phyloP scores from a whole-genome alignment of 2,888 invertebrate species.

The Erannis defoliaria region DNA sequence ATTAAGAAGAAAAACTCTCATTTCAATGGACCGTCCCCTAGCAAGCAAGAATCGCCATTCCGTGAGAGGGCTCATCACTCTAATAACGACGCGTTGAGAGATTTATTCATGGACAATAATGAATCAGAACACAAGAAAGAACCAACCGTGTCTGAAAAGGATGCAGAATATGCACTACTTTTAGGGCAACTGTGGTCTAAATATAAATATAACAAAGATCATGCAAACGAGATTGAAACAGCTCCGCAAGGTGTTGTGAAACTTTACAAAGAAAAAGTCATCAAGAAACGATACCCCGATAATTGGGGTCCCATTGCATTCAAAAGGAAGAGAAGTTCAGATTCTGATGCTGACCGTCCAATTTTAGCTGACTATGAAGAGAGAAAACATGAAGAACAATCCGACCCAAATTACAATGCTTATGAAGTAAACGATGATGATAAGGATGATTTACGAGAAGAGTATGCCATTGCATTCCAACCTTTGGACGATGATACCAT shows the following conservation, averaged over 20 bases:
- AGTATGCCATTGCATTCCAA: conserved; percentile 81
- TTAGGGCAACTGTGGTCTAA: conserved; percentile 87
- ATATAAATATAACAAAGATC: conserved; percentile 79
- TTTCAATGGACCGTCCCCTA: conserved; percentile 50
- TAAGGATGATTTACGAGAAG: conserved; percentile 77
- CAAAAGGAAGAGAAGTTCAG: conserved; percentile 80
- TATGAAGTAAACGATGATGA: conserved; percentile 74
- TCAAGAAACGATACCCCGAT: conserved; percentile 78
- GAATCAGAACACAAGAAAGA: conserved; percentile 68
- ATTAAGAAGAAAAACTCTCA: conserved; percentile 80
- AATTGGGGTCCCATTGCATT: conserved; percentile 85
- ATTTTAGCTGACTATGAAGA: conserved; percentile 65
- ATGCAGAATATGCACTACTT: conserved; percentile 84
- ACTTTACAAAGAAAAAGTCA: conserved; percentile 78
- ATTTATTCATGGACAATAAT: conserved; percentile 73
- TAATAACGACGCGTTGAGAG: conserved; percentile 74
- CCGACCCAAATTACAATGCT: conserved; percentile 67
- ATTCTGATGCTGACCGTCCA: conserved; percentile 60
- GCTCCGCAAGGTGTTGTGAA: conserved; percentile 78
- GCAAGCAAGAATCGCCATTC: conserved; percentile 75
- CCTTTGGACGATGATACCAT: conserved; percentile 77
- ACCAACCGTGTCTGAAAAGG: conserved; percentile 69
- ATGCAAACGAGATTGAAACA: conserved; percentile 65
- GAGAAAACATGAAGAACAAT: conserved; percentile 57
- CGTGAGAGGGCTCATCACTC: conserved; percentile 77